These are phyloP conservation scores for Pangasius mekongensis DNA, from an alignment of 2,797 vertebrate species.

Conservation along the genomic window DNA sequence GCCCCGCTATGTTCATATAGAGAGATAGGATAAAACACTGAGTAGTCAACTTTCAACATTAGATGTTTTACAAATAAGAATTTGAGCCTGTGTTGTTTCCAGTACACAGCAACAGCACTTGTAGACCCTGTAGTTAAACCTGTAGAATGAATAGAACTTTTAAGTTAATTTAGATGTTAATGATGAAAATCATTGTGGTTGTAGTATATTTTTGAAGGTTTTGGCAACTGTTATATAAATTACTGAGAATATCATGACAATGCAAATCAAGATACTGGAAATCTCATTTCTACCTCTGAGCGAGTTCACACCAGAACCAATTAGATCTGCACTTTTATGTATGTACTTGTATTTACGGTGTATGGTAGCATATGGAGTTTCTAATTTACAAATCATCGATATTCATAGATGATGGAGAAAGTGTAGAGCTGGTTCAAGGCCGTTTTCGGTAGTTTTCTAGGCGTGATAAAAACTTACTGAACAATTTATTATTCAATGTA, in stretches of 20 bases:
- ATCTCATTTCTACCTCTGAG: not conserved
- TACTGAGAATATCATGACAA: not conserved
- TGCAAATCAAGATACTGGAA: not conserved
- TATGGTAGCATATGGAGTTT: not conserved
- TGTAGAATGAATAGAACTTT: too few relatives aligned
- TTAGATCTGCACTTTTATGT: not conserved
- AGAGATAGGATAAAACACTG: not conserved
- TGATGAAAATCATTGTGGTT: not conserved
- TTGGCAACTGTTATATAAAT: not conserved
- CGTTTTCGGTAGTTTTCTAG: not conserved
- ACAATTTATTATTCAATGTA: conserved; percentile 6
- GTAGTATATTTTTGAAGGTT: not conserved
- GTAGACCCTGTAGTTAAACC: too few relatives aligned
- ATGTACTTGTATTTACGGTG: conserved; percentile 7
- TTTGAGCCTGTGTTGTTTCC: not conserved
- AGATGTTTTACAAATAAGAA: not conserved
- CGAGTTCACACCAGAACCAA: not conserved
- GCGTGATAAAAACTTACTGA: not conserved
- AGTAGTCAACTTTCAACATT: not conserved
- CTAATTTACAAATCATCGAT: conserved; percentile 11
- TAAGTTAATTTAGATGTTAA: not conserved
- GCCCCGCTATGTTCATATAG: not conserved
- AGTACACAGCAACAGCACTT: not conserved
- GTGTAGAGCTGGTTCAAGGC: not conserved
- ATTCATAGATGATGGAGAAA: not conserved